Evolutionary conservation across 2,888 invertebrate species (phyloP), one percentile per base, ranked within the genome.

Genomic region (Stenotaenia linearis): DNA sequence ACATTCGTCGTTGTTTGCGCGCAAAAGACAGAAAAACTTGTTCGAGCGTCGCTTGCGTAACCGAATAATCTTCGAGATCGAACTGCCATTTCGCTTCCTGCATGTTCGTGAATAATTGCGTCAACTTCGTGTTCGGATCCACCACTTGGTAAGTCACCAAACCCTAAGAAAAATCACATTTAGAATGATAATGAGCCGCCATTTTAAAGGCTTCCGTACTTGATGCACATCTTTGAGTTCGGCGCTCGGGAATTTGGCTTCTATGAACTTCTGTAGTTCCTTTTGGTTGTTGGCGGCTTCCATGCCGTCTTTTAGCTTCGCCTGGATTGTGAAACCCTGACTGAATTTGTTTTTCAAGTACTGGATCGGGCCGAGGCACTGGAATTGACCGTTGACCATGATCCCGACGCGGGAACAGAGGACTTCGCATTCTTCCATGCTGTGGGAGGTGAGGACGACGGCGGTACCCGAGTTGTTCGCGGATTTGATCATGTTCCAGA

Each of bases 261-360:
- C 87, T 4, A 92, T 87, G 45, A 88, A 87, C 0, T 83, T 84
- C 82, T 90, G 90, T 10, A 78, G n/a, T n/a, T 25, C 18, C 25
- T 50, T 40, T 32, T 78, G 78, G 35, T 25, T 45, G 12, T 3
- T 15, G 4, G 7, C n/a, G 9, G 0, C 15, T 75, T 25, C 15
- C 40, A 30, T n/a, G 10, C 83, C 84, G 81, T 83, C 82, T 82
- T 79, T 86, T 78, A 87, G 82, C 83, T 89, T 90, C 4, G 90
- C 85, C 78, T 88, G 56, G 3, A 79, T 77, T 75, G 91, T 90
- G 84, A 90, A 91, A 23, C 93, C 93, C 79, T 89, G 88, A 1
- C 92, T 92, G 85, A 91, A 91, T 79, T 89, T 89, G 80, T 90
- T 90, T 83, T 94, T 93, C 83, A 95, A 88, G 81, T 91, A 91